These are phyloP conservation scores for Perizoma flavofasciatum DNA, from an alignment of 2,888 invertebrate species.

Conservation along the genomic window DNA sequence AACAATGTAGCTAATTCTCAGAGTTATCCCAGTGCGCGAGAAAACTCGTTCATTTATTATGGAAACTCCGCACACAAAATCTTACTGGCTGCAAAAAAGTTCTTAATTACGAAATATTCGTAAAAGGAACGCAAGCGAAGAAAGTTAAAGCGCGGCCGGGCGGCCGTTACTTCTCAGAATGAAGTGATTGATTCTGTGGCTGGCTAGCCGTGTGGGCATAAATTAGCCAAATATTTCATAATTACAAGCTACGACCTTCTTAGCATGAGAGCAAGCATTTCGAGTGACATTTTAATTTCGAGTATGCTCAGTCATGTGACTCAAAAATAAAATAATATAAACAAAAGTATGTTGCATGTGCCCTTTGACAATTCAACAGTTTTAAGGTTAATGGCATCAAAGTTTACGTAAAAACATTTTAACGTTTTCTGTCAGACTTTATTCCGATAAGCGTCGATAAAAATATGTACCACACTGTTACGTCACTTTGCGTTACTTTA, in stretches of 20 bases:
- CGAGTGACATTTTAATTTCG: constrained; percentile 1
- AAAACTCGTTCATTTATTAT: constrained; percentile 8
- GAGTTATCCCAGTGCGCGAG: too few relatives aligned
- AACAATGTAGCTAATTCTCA: too few relatives aligned
- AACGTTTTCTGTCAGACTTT: too few relatives aligned
- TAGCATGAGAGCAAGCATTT: constrained; percentile 7
- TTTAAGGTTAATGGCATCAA: neutral
- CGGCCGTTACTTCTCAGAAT: constrained; percentile 68
- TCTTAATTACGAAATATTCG: constrained; percentile 71
- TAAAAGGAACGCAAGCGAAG: constrained; percentile 62
- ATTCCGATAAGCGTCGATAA: neutral
- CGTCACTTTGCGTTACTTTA: neutral
- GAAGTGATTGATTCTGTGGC: constrained; percentile 65
- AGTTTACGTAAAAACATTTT: neutral
- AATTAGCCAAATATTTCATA: constrained; percentile 24
- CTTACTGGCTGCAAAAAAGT: constrained; percentile 46
- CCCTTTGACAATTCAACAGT: constrained; percentile 1
- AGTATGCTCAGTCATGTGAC: neutral
- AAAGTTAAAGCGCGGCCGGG: constrained; percentile 57
- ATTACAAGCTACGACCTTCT: constrained; percentile 10
- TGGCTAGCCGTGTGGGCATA: constrained; percentile 43
- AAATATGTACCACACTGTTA: neutral
- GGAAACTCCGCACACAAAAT: constrained; percentile 35
- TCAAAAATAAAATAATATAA: neutral
- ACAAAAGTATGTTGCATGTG: neutral